Base-by-base conservation (phyloP, 2,888 invertebrate species). In the Andrena marginata region DNA sequence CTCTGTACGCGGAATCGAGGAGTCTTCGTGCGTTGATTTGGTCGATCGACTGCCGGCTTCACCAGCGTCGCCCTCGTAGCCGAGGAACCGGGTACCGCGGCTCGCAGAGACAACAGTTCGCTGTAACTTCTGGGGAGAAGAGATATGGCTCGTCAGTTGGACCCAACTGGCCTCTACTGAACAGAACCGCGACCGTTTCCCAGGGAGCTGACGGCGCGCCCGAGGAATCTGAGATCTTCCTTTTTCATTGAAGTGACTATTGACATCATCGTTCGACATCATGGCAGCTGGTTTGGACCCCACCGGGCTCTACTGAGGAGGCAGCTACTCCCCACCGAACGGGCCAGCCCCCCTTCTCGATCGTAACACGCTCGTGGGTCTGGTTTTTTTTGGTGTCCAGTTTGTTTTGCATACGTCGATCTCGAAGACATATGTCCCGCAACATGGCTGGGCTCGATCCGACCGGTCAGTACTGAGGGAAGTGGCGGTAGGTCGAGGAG, bases 151-250 rank as follows among this genome's bases (percentile, higher is more conserved):
- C 77, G 75, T 70, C 88, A 89, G 86, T 91, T 93, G 87, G 93
- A 93, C 86, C 93, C 93, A 63, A 92, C 93, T 78, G 93, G 93
- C 70, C 92, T 92, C 35, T 93, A 93, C 82, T 93, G 89, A 92
- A 60, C 63, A 35, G 42, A 74, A 75, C 20, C 69, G 62, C 60
- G 23, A 67, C 35, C 26, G 42, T 29, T 33, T 63, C n/a, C 13
- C 6, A 16, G n/a, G 29, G n/a, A 31, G 16, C 33, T 20, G 35
- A 33, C 42, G 48, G n/a, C 64, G 10, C 23, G 23, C 70, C 54
- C 69, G 51, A 62, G 73, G 51, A 59, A 76, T 71, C 51, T 56
- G 62, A 16, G 7, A 33, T 26, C 8, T 26, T 48, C 42, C 16
- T 49, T 26, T 77, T 2, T 26, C 23, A 62, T 59, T 54, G 10